phyloP scores from a whole-genome alignment of 2,888 invertebrate species.

The Ennomos fuscantarius region DNA sequence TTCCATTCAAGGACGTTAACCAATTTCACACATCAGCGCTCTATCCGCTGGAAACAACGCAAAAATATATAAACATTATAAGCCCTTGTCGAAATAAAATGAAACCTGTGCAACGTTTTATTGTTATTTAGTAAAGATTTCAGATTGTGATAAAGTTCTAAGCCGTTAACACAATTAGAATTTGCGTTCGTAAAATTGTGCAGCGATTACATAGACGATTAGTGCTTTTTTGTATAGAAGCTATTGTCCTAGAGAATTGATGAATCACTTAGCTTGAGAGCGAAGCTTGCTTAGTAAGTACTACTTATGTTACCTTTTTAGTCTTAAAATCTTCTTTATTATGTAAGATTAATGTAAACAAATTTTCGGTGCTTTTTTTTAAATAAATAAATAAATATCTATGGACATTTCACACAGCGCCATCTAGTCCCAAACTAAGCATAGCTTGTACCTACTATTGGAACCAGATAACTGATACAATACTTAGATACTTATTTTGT shows the following conservation, averaged over 20 bases:
- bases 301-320: too few relatives aligned
- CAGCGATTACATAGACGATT: slow-evolving; percentile 9
- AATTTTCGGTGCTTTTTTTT: too few relatives aligned
- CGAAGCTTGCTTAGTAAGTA: too few relatives aligned
- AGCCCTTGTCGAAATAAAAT: not conserved
- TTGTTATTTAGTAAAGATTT: not conserved
- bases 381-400: too few relatives aligned
- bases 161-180: too few relatives aligned
- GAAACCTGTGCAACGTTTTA: not conserved
- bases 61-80: not conserved
- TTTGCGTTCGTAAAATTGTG: not conserved
- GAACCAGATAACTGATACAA: too few relatives aligned
- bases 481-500: too few relatives aligned
- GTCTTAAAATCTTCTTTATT: too few relatives aligned
- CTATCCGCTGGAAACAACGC: not conserved
- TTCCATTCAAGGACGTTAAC: slow-evolving; percentile 13
- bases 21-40: slow-evolving; percentile 19
- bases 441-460: too few relatives aligned
- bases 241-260: slow-evolving; percentile 12
- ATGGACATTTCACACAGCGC: too few relatives aligned
- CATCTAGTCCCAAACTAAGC: too few relatives aligned
- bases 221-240: slow-evolving; percentile 9
- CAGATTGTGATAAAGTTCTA: slow-evolving; percentile 3
- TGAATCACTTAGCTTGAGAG: slow-evolving; percentile 3
- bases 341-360: too few relatives aligned